Conservation (phyloP, 53 echinoderm and acorn worm genomes). For the Astropecten irregularis region DNA sequence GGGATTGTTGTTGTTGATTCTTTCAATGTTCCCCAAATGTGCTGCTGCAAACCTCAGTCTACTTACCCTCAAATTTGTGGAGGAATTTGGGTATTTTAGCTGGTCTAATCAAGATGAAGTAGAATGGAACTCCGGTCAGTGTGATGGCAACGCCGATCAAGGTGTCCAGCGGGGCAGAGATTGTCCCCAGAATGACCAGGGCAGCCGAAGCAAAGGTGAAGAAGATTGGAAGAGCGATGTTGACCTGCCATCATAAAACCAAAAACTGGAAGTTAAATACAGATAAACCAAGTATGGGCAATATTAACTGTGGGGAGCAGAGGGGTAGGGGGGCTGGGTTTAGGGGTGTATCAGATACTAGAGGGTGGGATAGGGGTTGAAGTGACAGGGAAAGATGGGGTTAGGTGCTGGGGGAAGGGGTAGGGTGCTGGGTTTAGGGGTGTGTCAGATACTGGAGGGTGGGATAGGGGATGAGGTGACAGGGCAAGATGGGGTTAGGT, state of each 20-base stretch:
- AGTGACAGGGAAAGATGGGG: too few species aligned
- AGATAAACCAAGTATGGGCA: not conserved
- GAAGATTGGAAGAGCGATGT: conserved; percentile 35
- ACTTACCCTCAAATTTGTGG: conserved; percentile 42
- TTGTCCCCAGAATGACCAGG: conserved; percentile 45
- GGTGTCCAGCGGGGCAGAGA: conserved; percentile 59
- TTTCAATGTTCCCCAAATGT: too few species aligned
- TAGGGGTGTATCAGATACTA: too few species aligned
- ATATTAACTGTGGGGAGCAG: not conserved
- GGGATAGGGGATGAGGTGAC: too few species aligned
- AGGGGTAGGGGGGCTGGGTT: too few species aligned
- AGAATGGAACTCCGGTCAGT: conserved; percentile 54
- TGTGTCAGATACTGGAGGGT: too few species aligned
- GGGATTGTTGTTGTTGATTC: too few species aligned
- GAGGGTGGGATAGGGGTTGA: too few species aligned
- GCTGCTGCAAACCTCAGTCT: too few species aligned
- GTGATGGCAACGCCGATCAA: conserved; percentile 60
- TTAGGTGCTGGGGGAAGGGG: too few species aligned
- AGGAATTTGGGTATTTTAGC: conserved; percentile 28
- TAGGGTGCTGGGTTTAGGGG: too few species aligned
- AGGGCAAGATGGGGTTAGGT: too few species aligned
- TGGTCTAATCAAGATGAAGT: conserved; percentile 53
- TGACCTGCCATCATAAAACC: conserved; percentile 32
- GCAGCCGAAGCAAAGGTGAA: conserved; percentile 53
- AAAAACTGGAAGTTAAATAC: not conserved